Base-by-base conservation (phyloP, 1,140 invertebrate species). In the Xylocopa sonorina region DNA sequence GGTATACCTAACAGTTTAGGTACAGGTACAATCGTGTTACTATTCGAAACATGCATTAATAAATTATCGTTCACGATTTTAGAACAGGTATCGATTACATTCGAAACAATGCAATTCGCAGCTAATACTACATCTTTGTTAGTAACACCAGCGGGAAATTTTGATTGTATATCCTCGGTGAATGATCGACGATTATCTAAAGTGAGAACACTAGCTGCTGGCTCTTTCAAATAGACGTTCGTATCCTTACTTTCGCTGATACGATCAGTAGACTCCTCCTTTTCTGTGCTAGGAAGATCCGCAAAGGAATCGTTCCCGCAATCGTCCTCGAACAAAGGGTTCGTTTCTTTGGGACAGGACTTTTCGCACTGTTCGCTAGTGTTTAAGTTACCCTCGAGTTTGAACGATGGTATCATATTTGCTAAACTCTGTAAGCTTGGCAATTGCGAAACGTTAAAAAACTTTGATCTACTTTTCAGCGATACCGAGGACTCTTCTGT, bases 161-260 rank as follows among this genome's bases (percentile, higher is more conserved):
- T 88, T 76, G 84, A 84, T 83, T 83, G 78, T 77, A 87, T 71
- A 66, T 73, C 79, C 51, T 88, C 78, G 66, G 82, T 71, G 81
- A 88, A 81, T 80, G 76, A 74, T 72, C 62, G 80, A 80, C 62
- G 80, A 80, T 85, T 60, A 75, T 72, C 80, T 69, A 74, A 21
- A 24, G 48, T 48, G 24, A 27, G 53, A 63, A 55, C 41, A 48
- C 29, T 50, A 24, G 38, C n/a, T 14, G 68, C 29, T n/a, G 38
- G 27, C 18, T 29, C 29, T 74, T 67, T 43, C 21, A 29, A 48
- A 34, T 48, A 21, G 18, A 55, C 43, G 6, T 41, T 32, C 16
- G 46, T 24, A 4, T 50, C 48, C 50, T 60, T 46, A 24, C 18
- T 53, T 27, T 69, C 58, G 10, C 57, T n/a, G 16, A 21, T 51